Conservation (phyloP, 2,888 invertebrate species). For the Drosophila anomalata region DNA sequence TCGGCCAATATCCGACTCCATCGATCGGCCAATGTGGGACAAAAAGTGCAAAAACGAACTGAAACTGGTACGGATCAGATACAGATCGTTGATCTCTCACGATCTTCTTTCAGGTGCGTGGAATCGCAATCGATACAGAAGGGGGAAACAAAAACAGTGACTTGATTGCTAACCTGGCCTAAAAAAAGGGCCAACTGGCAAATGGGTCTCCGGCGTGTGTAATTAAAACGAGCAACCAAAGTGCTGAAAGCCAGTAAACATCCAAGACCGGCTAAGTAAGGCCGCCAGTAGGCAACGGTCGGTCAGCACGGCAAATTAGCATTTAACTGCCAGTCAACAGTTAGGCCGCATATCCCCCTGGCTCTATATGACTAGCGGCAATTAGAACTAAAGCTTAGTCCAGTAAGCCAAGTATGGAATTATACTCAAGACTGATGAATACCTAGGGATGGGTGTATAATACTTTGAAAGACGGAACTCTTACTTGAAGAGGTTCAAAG, state of each 20-base stretch:
- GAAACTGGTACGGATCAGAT: constrained; percentile 24
- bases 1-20: not conserved
- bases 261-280: constrained; percentile 28
- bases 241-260: constrained; percentile 27
- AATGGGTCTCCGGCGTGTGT: constrained; percentile 37
- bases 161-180: constrained; percentile 1
- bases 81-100: constrained; percentile 39
- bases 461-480: not conserved
- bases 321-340: constrained; percentile 67
- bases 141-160: not conserved
- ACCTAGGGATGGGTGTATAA: not conserved
- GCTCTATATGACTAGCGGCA: constrained; percentile 31
- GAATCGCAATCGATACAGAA: constrained; percentile 32
- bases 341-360: constrained; percentile 35
- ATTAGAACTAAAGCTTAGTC: constrained; percentile 27
- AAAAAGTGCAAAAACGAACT: constrained; percentile 1
- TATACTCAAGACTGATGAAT: not conserved
- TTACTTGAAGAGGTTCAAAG: not conserved
- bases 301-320: constrained; percentile 55
- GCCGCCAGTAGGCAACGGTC: constrained; percentile 57
- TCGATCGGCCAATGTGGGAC: not conserved
- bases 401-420: not conserved
- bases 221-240: constrained; percentile 58
- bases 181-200: constrained; percentile 31
- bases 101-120: constrained; percentile 34